A percentile compares a stretch with the other conserved stretches of the same genome.
phyloP scores from a whole-genome alignment of 1,140 invertebrate genomes.

The Meloidogyne hapla region DNA sequence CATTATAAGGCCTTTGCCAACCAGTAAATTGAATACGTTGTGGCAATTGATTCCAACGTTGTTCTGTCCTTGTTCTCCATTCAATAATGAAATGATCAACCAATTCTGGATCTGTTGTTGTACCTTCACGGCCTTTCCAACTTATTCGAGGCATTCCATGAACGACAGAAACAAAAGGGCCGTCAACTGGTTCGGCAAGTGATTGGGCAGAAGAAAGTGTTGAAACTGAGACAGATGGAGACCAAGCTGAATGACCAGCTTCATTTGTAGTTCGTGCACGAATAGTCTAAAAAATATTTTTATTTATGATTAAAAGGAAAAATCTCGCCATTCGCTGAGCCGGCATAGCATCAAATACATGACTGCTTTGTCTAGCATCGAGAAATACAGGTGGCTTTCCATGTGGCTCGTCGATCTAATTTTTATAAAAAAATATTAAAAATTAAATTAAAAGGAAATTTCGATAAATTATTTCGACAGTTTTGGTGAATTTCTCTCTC shows the following conservation, averaged over 20 bases:
- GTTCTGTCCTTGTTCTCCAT: constrained; percentile 51
- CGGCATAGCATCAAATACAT: constrained; percentile 55
- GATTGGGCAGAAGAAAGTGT: constrained; percentile 43
- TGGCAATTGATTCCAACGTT: constrained; percentile 49
- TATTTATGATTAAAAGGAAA: too few relatives aligned
- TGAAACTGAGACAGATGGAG: constrained; percentile 47
- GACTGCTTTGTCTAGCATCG: constrained; percentile 51
- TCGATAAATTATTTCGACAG: too few relatives aligned
- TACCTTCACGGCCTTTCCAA: constrained; percentile 40
- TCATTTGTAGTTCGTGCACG: constrained; percentile 52
- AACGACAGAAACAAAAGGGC: constrained; percentile 49
- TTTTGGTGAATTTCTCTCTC: too few relatives aligned
- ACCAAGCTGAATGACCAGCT: constrained; percentile 59
- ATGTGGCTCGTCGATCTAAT: constrained; percentile 57
- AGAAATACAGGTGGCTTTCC: constrained; percentile 43
- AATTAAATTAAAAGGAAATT: too few relatives aligned
- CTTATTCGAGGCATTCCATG: constrained; percentile 48
- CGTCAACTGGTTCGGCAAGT: constrained; percentile 56
- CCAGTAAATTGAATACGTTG: constrained; percentile 54
- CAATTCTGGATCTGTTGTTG: constrained; percentile 43
- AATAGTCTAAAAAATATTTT: constrained; percentile 43
- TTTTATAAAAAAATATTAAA: background rate
- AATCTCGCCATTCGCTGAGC: constrained; percentile 45
- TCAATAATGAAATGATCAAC: constrained; percentile 55
- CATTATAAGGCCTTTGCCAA: constrained; percentile 59